phyloP scores from a whole-genome alignment of 2,888 invertebrate species.

The Philereme transversata region DNA sequence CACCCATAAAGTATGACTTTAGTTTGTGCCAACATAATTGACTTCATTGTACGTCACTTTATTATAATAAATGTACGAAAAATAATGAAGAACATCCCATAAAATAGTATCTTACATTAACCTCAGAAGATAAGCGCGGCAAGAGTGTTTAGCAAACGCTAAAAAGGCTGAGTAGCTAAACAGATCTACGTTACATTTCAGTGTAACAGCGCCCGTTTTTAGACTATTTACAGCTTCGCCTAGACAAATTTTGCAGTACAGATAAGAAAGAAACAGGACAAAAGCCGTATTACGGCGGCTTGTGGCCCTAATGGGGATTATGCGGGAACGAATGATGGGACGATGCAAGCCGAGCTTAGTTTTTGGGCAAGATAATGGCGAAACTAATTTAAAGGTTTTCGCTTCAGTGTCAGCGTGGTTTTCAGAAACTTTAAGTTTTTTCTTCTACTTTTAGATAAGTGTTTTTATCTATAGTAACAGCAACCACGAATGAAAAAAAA shows the following conservation, averaged over 20 bases:
- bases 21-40: too few relatives aligned
- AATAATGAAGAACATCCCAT: too few relatives aligned
- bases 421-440: conserved; percentile 10
- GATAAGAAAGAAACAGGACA: conserved; percentile 82
- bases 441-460: not conserved
- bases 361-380: conserved; percentile 67
- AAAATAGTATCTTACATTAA: too few relatives aligned
- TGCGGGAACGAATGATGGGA: conserved; percentile 63
- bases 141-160: too few relatives aligned
- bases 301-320: conserved; percentile 74
- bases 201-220: conserved; percentile 56
- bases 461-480: too few relatives aligned
- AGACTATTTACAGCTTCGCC: conserved; percentile 76
- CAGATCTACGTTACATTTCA: conserved; percentile 28
- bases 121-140: too few relatives aligned
- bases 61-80: too few relatives aligned
- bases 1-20: too few relatives aligned
- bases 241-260: conserved; percentile 78
- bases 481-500: too few relatives aligned
- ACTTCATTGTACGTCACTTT: too few relatives aligned
- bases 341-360: conserved; percentile 59
- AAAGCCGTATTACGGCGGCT: conserved; percentile 69
- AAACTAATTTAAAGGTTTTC: conserved; percentile 64
- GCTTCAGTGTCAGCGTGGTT: conserved; percentile 43
- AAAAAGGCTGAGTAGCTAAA: not conserved